Base-by-base conservation (phyloP, 1,140 invertebrate species). In the Drosophila kohkoa region DNA sequence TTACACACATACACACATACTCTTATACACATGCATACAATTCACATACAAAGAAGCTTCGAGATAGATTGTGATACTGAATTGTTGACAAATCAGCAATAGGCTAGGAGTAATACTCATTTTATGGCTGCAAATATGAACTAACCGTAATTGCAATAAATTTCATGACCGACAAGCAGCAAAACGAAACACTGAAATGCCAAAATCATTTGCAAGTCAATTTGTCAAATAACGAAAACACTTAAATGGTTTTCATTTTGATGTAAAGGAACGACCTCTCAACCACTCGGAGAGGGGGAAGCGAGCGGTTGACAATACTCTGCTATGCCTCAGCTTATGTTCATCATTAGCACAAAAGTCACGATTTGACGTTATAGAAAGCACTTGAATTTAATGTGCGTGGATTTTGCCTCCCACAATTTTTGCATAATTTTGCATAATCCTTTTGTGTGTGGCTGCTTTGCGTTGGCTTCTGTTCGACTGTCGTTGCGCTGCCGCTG, bases 321-420 rank as follows among this genome's bases (percentile, higher is more conserved):
- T 30, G 20, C 20, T 25, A 25, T 45, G 58, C 48, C 64, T 41
- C 25, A 1, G 41, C 59, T 75, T 71, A 45, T 76, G 73, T 41
- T 68, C 63, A 74, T 89, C 85, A 89, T 89, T 89, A 89, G 85
- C 72, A 82, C 62, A 75, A 77, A 76, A 89, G 85, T 89, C 85
- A 89, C 85, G 85, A 90, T 89, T 89, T 72, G 86, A 89, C 86
- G 85, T 89, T 90, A 89, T 89, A 79, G 85, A 90, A 89, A 89
- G 85, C 86, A 89, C 86, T 89, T 89, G 80, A 89, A 85, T 89
- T 89, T 89, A 89, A 89, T 89, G 81, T 85, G 86, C 81, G 81
- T 79, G 81, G 85, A 81, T 82, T 88, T 85, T 79, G 77, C 77
- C 64, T 76, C 59, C 55, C 16, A 52, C 20, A 68, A 59, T 63